A percentile compares a stretch with the other conserved stretches of the same genome.
Conservation (phyloP, 2,113 vertebrate species). For the Lamprotornis superbus region DNA sequence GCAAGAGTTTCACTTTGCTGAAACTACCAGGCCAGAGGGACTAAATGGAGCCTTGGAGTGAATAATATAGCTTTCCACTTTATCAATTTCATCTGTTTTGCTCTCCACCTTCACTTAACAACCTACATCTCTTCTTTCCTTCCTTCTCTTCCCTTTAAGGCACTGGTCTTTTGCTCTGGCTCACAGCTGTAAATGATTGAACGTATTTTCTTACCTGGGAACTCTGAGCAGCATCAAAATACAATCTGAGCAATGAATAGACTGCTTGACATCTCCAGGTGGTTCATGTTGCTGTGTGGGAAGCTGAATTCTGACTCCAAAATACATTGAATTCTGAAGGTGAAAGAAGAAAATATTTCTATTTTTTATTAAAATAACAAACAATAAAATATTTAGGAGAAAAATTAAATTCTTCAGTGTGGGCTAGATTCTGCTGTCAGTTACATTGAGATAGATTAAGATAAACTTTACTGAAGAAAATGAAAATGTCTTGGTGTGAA, state of each 20-base stretch:
- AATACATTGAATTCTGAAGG: background rate
- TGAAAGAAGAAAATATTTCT: background rate
- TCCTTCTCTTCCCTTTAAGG: background rate
- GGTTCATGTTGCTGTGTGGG: background rate
- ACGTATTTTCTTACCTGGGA: background rate
- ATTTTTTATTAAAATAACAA: background rate
- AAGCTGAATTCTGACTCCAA: background rate
- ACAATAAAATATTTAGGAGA: background rate
- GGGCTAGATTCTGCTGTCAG: background rate
- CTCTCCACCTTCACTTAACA: conserved; percentile 65
- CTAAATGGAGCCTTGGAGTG: conserved; percentile 62
- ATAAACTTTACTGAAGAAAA: background rate
- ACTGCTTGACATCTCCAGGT: background rate
- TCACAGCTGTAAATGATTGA: background rate
- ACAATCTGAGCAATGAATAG: background rate
- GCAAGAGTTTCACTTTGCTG: conserved; percentile 80
- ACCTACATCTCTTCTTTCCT: conserved; percentile 19
- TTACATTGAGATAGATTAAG: background rate
- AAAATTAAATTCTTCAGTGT: background rate
- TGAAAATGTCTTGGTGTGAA: background rate
- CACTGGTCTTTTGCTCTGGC: background rate
- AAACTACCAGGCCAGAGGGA: conserved; percentile 73
- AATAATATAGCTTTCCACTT: conserved; percentile 67
- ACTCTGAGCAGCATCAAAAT: conserved; percentile 19
- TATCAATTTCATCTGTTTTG: conserved; percentile 61